Percentiles rank a stretch among this genome's conserved stretches.
Evolutionary conservation across 2,797 vertebrate genomes (phyloP).

Genomic region (Simalia tracyae): DNA sequence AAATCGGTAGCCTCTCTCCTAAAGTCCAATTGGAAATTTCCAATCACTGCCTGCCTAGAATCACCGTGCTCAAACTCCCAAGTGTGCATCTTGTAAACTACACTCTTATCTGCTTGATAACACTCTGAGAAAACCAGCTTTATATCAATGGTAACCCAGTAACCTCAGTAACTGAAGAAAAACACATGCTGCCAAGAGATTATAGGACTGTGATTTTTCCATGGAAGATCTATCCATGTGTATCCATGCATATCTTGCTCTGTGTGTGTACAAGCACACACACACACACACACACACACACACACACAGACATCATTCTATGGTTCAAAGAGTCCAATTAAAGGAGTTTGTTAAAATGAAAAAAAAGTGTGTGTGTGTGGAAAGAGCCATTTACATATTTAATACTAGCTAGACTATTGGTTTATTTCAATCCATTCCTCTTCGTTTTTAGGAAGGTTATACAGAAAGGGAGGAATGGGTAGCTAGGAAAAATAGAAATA

Average conservation of each 20-base stretch:
- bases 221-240: too few relatives aligned
- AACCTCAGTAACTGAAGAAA: background rate
- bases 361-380: background rate
- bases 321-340: background rate
- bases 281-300: too few relatives aligned
- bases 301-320: too few relatives aligned
- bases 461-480: background rate
- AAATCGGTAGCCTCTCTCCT: background rate
- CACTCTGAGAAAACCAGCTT: background rate
- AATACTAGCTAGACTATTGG: background rate
- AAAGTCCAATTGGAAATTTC: constrained; percentile 18
- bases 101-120: constrained; percentile 10
- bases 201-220: constrained; percentile 5
- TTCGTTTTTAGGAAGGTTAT: background rate
- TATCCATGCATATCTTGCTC: background rate
- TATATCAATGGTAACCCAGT: constrained; percentile 3
- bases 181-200: constrained; percentile 17
- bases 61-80: background rate
- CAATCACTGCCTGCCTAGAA: background rate
- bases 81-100: background rate
- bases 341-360: background rate
- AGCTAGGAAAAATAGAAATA: background rate
- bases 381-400: background rate
- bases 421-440: background rate
- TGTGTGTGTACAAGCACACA: background rate